These are phyloP conservation scores for Lithobates pipiens DNA, from an alignment of 2,797 vertebrate species.

Conservation along the genomic window DNA sequence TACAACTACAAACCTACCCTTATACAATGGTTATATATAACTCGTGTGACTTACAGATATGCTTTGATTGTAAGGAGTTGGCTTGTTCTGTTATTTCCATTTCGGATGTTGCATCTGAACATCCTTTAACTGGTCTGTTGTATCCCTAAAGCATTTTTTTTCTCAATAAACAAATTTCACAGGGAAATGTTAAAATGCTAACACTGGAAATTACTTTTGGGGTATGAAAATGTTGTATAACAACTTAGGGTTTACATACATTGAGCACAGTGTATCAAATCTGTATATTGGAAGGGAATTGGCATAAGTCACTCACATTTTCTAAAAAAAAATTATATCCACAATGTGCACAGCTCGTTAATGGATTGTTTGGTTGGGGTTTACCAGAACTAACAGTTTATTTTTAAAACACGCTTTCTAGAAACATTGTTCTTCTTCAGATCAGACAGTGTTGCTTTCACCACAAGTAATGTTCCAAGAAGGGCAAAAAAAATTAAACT, in stretches of 20 bases:
- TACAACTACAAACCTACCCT: too few species aligned
- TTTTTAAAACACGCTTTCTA: neutral
- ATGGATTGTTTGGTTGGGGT: neutral
- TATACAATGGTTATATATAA: too few species aligned
- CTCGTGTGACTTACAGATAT: too few species aligned
- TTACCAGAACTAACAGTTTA: neutral
- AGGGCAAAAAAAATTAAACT: neutral
- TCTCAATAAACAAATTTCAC: too few species aligned
- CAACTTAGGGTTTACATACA: neutral
- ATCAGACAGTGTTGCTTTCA: neutral
- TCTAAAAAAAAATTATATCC: neutral
- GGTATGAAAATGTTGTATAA: neutral
- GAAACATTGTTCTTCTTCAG: conserved; percentile 1
- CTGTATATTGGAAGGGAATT: neutral
- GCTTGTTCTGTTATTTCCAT: too few species aligned
- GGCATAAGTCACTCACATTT: neutral
- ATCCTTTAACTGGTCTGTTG: too few species aligned
- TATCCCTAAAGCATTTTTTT: too few species aligned
- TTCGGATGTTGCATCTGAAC: too few species aligned
- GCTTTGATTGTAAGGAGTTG: too few species aligned
- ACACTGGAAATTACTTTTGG: neutral
- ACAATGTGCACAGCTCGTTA: neutral
- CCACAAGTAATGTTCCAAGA: conserved; percentile 11
- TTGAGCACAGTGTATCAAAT: neutral
- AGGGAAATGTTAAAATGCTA: neutral